These are phyloP conservation scores for Oryzias javanicus DNA, from an alignment of 2,113 vertebrate genomes.

Conservation along the genomic window DNA sequence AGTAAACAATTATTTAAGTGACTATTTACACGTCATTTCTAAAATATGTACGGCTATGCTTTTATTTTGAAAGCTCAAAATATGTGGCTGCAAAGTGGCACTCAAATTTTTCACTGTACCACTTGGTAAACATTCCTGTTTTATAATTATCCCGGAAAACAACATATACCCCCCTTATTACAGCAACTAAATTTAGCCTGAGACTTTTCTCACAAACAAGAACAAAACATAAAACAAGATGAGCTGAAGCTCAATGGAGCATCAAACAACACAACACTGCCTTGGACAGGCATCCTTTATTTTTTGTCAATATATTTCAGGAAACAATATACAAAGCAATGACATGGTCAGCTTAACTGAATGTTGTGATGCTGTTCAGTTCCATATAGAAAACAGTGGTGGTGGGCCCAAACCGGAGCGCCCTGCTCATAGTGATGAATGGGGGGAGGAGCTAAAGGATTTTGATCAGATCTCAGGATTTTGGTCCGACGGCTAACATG, in stretches of 20 bases:
- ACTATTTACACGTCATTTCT: too few species aligned
- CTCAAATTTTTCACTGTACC: too few species aligned
- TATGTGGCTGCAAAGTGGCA: too few species aligned
- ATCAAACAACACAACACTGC: conserved; percentile 38
- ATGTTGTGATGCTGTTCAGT: conserved; percentile 80
- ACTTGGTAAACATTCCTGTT: too few species aligned
- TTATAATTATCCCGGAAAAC: too few species aligned
- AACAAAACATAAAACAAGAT: background rate
- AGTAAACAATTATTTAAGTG: too few species aligned
- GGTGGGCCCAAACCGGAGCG: conserved; percentile 59
- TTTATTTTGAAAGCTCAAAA: too few species aligned
- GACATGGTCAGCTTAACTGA: conserved; percentile 83
- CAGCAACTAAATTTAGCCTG: background rate
- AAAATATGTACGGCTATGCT: too few species aligned
- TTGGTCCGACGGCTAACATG: conserved; percentile 10
- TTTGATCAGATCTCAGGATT: conserved; percentile 27
- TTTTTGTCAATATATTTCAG: conserved; percentile 88
- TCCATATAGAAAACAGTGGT: conserved; percentile 62
- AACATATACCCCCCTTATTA: background rate
- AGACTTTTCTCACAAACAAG: background rate
- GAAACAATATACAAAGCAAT: conserved; percentile 97
- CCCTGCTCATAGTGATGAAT: conserved; percentile 80
- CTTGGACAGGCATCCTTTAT: conserved; percentile 69
- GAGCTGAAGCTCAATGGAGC: background rate
- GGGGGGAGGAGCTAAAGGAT: conserved; percentile 71